Base-by-base conservation (phyloP, 2,113 vertebrate species). In the Aplodontia rufa region DNA sequence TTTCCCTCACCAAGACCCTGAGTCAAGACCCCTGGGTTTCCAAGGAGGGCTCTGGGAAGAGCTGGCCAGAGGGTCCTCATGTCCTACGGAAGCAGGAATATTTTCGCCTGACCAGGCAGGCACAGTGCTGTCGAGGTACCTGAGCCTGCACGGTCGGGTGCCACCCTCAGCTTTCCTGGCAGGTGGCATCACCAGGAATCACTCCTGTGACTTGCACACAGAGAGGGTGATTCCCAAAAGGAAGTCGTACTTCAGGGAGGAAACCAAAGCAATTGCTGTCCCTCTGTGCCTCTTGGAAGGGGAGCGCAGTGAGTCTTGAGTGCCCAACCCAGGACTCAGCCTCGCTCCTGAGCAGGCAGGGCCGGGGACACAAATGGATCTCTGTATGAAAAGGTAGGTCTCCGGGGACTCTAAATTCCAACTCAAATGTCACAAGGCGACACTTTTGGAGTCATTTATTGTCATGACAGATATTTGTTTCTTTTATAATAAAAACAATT, bases 121-220 rank as follows among this genome's bases (percentile, higher is more conserved):
- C 8, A 0, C 0, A 7, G 75, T 22, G n/a, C 58, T 17, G 17
- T 9, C 13, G 24, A 75, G 66, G 37, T 10, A 40, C 42, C n/a
- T 5, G 0, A 30, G 4, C 8, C 4, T 28, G 60, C 1, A 32
- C 6, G n/a, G 8, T 2, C 0, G 4, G 19, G 14, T 42, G 12
- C 71, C 17, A 0, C 4, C 30, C 35, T 55, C 16, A 0, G 24
- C 19, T 40, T 40, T 17, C 22, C 10, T 1, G 35, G 30, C 19
- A 11, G 14, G 8, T 40, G 0, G 5, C 3, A 10, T 24, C 45
- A 22, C 72, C 26, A 0, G 62, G 49, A 64, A 10, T 45, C 9
- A 64, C 2, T 68, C 47, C 60, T 30, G 87, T 0, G 30, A 14
- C 24, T 22, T 6, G 20, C 42, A 14, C 9, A 0, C 0, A 0